Conservation (phyloP, 64 coral and sea anemone species). For the Hydrozoanthus tunicans region DNA sequence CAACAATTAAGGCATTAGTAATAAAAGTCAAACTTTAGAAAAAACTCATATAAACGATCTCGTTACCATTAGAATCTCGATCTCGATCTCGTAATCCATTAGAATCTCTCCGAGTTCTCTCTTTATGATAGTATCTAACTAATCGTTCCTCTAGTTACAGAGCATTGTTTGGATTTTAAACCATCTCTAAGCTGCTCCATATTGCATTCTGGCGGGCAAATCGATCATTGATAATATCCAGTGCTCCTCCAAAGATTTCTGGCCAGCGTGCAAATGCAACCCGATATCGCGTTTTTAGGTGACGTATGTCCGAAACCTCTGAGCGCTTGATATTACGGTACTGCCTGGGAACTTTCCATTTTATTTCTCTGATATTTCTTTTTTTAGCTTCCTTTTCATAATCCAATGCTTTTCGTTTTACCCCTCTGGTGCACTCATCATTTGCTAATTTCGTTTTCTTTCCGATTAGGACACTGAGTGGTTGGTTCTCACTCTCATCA, state of each 20-base stretch:
- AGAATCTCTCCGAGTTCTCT: no score
- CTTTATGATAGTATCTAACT: neutral
- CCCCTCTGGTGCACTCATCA: neutral
- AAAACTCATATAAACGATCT: no score
- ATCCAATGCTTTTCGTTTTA: constrained; percentile 20
- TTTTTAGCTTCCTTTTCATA: neutral
- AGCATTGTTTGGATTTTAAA: no score
- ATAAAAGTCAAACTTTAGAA: no score
- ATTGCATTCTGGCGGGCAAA: constrained; percentile 46
- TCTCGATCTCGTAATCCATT: no score
- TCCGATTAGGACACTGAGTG: neutral
- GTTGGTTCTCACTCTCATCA: constrained; percentile 31
- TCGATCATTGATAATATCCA: constrained; percentile 31
- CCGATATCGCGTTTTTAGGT: constrained; percentile 25
- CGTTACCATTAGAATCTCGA: no score
- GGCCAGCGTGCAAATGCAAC: constrained; percentile 54
- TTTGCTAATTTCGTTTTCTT: neutral
- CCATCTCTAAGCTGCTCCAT: neutral
- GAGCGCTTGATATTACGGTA: constrained; percentile 4
- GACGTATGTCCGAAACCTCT: neutral
- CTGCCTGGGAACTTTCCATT: neutral
- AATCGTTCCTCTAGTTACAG: no score
- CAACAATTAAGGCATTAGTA: no score
- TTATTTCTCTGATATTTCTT: neutral
- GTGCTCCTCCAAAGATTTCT: constrained; percentile 25